phyloP scores from a whole-genome alignment of 2,113 vertebrate species.

The Psittacus erithacus region DNA sequence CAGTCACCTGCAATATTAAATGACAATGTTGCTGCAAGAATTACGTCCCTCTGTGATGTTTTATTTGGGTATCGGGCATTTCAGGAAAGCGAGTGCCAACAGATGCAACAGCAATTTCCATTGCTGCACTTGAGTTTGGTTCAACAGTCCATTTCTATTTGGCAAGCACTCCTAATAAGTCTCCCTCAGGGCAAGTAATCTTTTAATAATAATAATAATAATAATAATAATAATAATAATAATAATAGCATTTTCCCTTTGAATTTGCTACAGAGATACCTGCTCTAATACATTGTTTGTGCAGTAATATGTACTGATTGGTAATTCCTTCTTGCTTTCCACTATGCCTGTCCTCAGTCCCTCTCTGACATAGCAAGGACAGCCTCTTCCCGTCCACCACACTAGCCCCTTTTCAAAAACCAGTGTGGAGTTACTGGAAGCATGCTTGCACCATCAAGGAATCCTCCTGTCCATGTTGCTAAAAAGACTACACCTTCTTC shows the following conservation, averaged over 20 bases:
- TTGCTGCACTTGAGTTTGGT: conserved; percentile 10
- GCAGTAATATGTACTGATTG: neutral
- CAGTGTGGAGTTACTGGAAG: neutral
- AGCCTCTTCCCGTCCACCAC: neutral
- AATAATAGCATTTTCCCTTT: neutral
- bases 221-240: neutral
- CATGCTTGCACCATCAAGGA: accelerated
- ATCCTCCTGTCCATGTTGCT: neutral
- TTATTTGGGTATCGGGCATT: conserved; percentile 29
- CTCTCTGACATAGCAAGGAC: neutral
- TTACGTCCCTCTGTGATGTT: conserved; percentile 16
- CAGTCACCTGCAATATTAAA: conserved; percentile 42
- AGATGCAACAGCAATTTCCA: neutral
- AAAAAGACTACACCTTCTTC: neutral
- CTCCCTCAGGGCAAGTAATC: neutral
- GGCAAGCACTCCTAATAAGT: conserved; percentile 31
- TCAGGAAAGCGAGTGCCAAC: neutral
- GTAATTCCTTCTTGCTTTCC: neutral
- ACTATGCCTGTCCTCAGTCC: neutral
- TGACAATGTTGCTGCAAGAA: neutral
- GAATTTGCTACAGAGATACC: neutral
- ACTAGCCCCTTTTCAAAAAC: neutral
- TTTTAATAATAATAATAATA: neutral
- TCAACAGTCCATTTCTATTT: conserved; percentile 44
- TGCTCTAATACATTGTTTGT: neutral